Evolutionary conservation across 2,888 invertebrate genomes (phyloP).

Genomic region (Anoncus sp.): DNA sequence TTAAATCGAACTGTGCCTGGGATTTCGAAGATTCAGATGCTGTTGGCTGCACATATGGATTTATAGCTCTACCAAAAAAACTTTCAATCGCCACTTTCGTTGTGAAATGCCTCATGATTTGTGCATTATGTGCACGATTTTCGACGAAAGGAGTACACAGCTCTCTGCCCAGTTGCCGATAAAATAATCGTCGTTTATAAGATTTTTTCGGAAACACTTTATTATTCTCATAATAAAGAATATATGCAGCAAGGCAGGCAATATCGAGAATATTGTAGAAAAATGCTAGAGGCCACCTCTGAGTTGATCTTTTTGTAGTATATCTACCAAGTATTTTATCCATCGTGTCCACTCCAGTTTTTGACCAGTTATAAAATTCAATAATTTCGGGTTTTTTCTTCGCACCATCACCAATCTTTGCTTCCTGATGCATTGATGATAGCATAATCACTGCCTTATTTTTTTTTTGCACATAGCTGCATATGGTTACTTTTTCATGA

Average conservation of each 20-base stretch:
- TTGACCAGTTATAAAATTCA: constrained; percentile 65
- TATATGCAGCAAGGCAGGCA: constrained; percentile 49
- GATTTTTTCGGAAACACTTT: constrained; percentile 44
- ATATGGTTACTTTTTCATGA: constrained; percentile 66
- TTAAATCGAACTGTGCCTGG: constrained; percentile 58
- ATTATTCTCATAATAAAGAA: constrained; percentile 48
- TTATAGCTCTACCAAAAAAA: constrained; percentile 55
- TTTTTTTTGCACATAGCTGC: constrained; percentile 69
- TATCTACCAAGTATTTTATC: constrained; percentile 64
- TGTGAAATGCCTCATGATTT: constrained; percentile 60
- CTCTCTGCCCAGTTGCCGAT: constrained; percentile 64
- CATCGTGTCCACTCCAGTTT: constrained; percentile 64
- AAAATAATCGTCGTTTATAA: constrained; percentile 50
- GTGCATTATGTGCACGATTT: constrained; percentile 57
- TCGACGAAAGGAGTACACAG: constrained; percentile 60
- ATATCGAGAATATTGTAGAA: constrained; percentile 66
- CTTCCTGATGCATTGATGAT: constrained; percentile 66
- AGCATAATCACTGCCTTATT: constrained; percentile 62
- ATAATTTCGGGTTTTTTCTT: constrained; percentile 67
- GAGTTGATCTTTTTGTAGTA: constrained; percentile 62
- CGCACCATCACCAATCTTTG: constrained; percentile 26
- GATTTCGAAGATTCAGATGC: constrained; percentile 50
- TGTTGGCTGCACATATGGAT: constrained; percentile 55
- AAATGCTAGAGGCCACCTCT: constrained; percentile 41
- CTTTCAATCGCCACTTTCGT: constrained; percentile 48